These are phyloP conservation scores for Orientallactaga sibirica DNA, from an alignment of 2,797 vertebrate species.

Conservation along the genomic window DNA sequence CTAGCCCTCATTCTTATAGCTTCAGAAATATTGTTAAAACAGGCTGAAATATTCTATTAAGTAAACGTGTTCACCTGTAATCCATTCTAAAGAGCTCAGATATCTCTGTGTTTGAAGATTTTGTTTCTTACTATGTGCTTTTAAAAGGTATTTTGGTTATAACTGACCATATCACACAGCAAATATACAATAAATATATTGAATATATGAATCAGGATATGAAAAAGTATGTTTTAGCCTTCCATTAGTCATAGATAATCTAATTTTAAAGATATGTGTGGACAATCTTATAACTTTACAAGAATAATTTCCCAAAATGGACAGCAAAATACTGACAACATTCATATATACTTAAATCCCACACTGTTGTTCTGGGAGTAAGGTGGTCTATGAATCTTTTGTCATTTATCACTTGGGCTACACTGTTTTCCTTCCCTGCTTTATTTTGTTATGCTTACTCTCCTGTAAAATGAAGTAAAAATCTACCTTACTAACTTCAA, in stretches of 20 bases:
- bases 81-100: neutral
- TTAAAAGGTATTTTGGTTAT: neutral
- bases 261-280: neutral
- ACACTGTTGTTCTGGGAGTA: neutral
- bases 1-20: neutral
- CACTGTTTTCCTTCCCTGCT: neutral
- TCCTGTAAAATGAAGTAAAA: neutral
- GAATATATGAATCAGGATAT: neutral
- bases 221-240: neutral
- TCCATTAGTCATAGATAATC: neutral
- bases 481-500: neutral
- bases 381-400: neutral
- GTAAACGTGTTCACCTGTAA: neutral
- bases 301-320: neutral
- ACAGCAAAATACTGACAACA: neutral
- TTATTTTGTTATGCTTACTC: neutral
- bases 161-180: neutral
- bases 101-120: neutral
- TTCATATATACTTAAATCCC: neutral
- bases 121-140: neutral
- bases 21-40: constrained; percentile 18
- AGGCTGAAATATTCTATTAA: neutral
- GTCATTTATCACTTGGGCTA: neutral
- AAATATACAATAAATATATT: neutral
- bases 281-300: neutral